Evolutionary conservation across 2,113 vertebrate genomes (phyloP), one percentile per base, ranked within the genome.

Genomic region (Castor canadensis): DNA sequence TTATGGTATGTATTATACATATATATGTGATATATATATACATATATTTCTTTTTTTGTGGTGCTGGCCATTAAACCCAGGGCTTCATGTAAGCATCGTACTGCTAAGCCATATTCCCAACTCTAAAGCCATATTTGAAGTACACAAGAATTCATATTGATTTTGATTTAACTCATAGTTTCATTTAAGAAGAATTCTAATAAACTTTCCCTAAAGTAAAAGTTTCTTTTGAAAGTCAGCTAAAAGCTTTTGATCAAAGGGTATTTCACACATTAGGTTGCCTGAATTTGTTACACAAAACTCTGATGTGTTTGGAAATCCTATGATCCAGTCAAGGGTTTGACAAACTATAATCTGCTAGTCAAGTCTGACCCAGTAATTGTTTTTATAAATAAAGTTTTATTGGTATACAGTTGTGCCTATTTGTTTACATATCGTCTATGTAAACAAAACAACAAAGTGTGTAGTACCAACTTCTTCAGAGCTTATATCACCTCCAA

Each of bases 351-450:
- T 22, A 87, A 38, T 3, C 35, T 40, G 43, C 6, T 80, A 43
- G 58, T 35, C 45, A 71, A 80, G 79, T 47, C 6, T 94, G 26
- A 79, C 28, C 19, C 13, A 56, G 0, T 0, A 85, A 22, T 20
- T 20, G 13, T 8, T 91, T 77, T 77, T 58, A 30, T 56, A 69
- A 94, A 38, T 94, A 80, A 96, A 75, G 35, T 92, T 95, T 97
- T 87, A 84, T 64, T 84, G 47, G 10, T 73, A 84, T n/a, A 56
- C 9, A 91, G 9, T n/a, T 52, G 58, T 22, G 5, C 13, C 26
- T 19, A 58, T 71, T 75, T 69, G 40, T 43, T 93, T 72, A 43
- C 52, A 60, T 71, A 64, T 35, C 45, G 28, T 64, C 16, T 71
- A 13, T 43, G 28, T 87, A 43, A 16, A 66, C n/a, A 47, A 10